Evolutionary conservation across 2,113 vertebrate species (phyloP).

Genomic region (Nannospalax galili): DNA sequence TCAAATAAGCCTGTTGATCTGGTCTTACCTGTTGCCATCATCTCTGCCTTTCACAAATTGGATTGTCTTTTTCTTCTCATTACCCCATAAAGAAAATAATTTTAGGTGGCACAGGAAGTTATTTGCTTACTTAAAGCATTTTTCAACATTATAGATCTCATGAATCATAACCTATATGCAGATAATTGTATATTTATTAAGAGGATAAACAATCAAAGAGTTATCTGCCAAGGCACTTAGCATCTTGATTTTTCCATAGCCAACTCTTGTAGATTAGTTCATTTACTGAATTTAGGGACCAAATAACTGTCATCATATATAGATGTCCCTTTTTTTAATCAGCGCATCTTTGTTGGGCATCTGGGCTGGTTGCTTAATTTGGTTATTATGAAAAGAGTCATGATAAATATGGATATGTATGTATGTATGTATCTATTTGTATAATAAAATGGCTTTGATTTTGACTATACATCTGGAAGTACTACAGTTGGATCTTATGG

Average conservation of each 20-base stretch:
- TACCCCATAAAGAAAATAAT: no score
- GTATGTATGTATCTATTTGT: neutral
- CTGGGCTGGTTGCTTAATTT: neutral
- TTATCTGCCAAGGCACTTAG: neutral
- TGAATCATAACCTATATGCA: no score
- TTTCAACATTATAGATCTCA: no score
- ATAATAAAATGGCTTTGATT: neutral
- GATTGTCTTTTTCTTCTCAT: no score
- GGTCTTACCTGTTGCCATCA: no score
- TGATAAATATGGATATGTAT: neutral
- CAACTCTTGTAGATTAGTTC: neutral
- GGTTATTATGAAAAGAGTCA: neutral
- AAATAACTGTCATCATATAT: no score
- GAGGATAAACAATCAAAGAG: neutral
- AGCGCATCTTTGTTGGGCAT: neutral
- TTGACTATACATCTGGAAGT: neutral
- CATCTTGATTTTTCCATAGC: neutral
- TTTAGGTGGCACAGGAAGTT: no score
- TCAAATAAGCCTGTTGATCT: no score
- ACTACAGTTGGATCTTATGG: neutral
- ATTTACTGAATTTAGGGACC: neutral
- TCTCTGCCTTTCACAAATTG: no score
- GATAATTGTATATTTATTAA: neutral
- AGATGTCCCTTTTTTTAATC: neutral
- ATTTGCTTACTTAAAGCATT: no score